These are phyloP conservation scores for Vombatus ursinus DNA, from an alignment of 2,113 vertebrate genomes.

Conservation along the genomic window DNA sequence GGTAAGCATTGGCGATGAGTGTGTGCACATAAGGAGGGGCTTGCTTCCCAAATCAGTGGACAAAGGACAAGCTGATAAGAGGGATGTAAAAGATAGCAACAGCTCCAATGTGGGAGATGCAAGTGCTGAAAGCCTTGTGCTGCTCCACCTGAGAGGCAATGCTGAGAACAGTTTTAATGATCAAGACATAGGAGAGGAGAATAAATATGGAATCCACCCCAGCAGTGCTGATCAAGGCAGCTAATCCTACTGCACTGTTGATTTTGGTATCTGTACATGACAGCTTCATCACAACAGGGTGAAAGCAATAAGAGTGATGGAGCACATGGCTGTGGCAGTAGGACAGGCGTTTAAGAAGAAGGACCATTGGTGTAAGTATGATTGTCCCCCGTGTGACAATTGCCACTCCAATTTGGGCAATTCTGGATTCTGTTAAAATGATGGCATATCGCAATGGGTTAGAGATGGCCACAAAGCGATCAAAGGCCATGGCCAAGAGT, in stretches of 20 bases:
- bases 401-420: conserved; percentile 65
- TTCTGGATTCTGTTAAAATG: conserved; percentile 69
- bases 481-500: conserved; percentile 73
- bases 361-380: conserved; percentile 44
- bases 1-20: conserved; percentile 69
- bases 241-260: conserved; percentile 66
- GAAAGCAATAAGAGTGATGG: conserved; percentile 68
- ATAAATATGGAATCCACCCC: conserved; percentile 70
- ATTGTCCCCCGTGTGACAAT: conserved; percentile 45
- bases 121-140: conserved; percentile 69
- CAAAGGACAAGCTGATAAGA: conserved; percentile 71
- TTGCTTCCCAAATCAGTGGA: conserved; percentile 67
- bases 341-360: conserved; percentile 55
- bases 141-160: conserved; percentile 66
- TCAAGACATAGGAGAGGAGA: conserved; percentile 70
- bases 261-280: conserved; percentile 60
- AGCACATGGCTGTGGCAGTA: conserved; percentile 64
- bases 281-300: conserved; percentile 70
- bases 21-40: conserved; percentile 65
- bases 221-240: conserved; percentile 63
- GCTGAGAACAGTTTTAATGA: conserved; percentile 61
- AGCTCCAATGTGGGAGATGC: conserved; percentile 69
- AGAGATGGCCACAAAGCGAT: conserved; percentile 73
- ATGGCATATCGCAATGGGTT: conserved; percentile 69
- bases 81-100: conserved; percentile 73